These are phyloP conservation scores for Leucosticte australis DNA, from an alignment of 2,113 vertebrate genomes.

Conservation along the genomic window DNA sequence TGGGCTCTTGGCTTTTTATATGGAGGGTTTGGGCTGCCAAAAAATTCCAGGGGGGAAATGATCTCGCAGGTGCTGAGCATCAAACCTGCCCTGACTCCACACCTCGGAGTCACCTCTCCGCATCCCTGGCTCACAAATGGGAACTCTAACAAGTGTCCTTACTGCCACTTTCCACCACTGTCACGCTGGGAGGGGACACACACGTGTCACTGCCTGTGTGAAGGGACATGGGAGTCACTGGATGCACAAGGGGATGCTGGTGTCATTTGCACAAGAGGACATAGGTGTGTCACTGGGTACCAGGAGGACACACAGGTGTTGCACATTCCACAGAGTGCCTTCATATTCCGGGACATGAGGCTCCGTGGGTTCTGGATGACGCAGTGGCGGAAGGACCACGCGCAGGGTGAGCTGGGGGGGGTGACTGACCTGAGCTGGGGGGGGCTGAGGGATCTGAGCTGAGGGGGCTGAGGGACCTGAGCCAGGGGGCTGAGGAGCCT, in stretches of 20 bases:
- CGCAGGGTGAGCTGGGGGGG: slow-evolving; percentile 72
- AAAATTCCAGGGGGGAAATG: background rate
- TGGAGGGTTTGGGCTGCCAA: background rate
- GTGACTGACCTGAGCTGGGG: background rate
- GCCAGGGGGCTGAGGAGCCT: background rate
- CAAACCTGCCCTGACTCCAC: background rate
- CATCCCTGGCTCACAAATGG: background rate
- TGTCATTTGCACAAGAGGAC: background rate
- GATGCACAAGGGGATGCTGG: fast-evolving
- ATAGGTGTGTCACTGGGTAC: background rate
- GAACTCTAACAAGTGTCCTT: background rate
- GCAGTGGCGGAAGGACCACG: slow-evolving; percentile 85
- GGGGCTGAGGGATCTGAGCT: background rate
- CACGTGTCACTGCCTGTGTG: fast-evolving
- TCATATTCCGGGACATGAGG: slow-evolving; percentile 92
- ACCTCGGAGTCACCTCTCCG: fast-evolving
- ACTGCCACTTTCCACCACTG: fast-evolving
- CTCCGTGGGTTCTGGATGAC: slow-evolving; percentile 94
- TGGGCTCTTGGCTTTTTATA: background rate
- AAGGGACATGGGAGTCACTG: background rate
- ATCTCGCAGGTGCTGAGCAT: fast-evolving
- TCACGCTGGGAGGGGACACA: background rate
- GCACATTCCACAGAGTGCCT: slow-evolving; percentile 77
- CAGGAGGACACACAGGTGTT: background rate
- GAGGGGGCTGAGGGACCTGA: background rate